Conservation (phyloP, 2,113 vertebrate genomes). For the Leiothrix lutea region DNA sequence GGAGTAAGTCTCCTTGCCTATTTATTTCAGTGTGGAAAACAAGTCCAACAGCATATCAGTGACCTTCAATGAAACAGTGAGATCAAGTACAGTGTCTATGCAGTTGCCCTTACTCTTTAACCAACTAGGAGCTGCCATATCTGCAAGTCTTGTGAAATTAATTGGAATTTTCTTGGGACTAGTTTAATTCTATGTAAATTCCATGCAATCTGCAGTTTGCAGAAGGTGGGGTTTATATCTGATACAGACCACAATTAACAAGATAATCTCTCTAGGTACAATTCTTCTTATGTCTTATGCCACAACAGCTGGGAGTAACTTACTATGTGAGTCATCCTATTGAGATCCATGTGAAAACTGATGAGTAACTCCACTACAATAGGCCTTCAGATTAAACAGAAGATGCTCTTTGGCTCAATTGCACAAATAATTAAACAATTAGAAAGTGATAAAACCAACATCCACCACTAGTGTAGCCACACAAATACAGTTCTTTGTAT, state of each 20-base stretch:
- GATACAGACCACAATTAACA: not conserved
- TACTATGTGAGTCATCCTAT: not conserved
- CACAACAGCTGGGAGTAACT: not conserved
- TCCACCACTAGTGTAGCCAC: not conserved
- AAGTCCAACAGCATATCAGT: not conserved
- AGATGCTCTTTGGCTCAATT: not conserved
- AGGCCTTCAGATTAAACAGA: not conserved
- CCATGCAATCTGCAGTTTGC: constrained; percentile 55
- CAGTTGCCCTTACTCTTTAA: constrained; percentile 47
- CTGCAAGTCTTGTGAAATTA: constrained; percentile 67
- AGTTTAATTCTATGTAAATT: constrained; percentile 70
- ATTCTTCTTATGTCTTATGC: not conserved
- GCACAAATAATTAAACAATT: constrained; percentile 25
- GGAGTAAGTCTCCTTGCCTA: no score
- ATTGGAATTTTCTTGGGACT: constrained; percentile 72
- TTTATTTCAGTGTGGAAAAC: no score
- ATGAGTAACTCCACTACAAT: not conserved
- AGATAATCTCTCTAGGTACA: not conserved
- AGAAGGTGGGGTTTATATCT: constrained; percentile 29
- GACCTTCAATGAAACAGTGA: not conserved
- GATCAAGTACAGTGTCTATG: not conserved
- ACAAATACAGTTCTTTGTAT: not conserved
- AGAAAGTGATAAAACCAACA: not conserved
- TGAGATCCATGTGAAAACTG: not conserved
- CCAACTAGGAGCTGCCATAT: constrained; percentile 60